Percentiles rank a stretch among this genome's conserved stretches.
These are phyloP conservation scores for Toxotes jaculatrix DNA, from an alignment of 2,113 vertebrate species.

Conservation along the genomic window DNA sequence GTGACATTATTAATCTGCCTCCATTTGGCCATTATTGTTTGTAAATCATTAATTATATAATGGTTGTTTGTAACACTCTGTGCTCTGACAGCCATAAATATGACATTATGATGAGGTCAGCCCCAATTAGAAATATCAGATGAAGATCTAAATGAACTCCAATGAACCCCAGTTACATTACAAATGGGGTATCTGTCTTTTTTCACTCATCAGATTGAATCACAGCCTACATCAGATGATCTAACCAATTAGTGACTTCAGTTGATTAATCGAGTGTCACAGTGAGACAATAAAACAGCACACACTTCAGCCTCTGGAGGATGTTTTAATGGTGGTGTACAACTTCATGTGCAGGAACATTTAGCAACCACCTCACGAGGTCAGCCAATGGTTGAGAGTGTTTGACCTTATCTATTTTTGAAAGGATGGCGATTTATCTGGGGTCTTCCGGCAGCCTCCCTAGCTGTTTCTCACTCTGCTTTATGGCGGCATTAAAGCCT, in stretches of 20 bases:
- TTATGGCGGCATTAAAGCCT: slow-evolving; percentile 70
- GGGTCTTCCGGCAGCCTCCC: slow-evolving; percentile 52
- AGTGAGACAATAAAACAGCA: slow-evolving; percentile 67
- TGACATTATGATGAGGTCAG: slow-evolving; percentile 57
- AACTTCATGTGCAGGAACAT: slow-evolving; percentile 60
- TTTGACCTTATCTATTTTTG: slow-evolving; percentile 78
- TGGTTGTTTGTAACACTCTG: slow-evolving; percentile 25
- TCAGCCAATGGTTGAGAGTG: slow-evolving; percentile 43
- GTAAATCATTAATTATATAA: slow-evolving; percentile 11
- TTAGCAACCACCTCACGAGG: slow-evolving; percentile 61
- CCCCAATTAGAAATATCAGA: slow-evolving; percentile 34
- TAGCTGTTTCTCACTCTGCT: slow-evolving; percentile 65
- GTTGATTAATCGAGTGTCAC: slow-evolving; percentile 73
- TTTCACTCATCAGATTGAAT: slow-evolving; percentile 61
- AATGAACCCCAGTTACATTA: slow-evolving; percentile 35
- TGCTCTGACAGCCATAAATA: slow-evolving; percentile 35
- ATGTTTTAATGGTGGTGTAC: slow-evolving; percentile 65
- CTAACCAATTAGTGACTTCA: slow-evolving; percentile 73
- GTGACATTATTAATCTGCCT: slow-evolving; percentile 11
- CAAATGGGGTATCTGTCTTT: slow-evolving; percentile 36
- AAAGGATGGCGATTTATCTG: slow-evolving; percentile 69
- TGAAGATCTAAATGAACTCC: slow-evolving; percentile 38
- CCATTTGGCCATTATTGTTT: not conserved
- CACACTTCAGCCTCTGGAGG: slow-evolving; percentile 49
- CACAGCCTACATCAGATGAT: slow-evolving; percentile 66